These are phyloP conservation scores for Agrochola litura DNA, from an alignment of 2,888 invertebrate genomes.

Conservation along the genomic window DNA sequence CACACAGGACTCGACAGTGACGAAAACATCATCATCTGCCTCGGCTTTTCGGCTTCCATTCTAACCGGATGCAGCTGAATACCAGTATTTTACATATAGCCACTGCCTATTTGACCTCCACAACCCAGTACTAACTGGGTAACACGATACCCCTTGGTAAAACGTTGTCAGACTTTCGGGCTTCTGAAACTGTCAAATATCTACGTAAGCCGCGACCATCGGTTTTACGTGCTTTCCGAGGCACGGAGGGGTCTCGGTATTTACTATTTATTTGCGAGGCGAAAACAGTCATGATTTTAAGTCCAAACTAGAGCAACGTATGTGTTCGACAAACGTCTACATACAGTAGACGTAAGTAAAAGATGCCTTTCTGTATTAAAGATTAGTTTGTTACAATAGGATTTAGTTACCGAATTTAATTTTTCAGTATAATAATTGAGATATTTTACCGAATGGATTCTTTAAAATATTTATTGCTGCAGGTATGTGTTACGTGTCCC, in stretches of 20 bases:
- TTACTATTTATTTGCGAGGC: not conserved
- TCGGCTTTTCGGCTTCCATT: too few relatives aligned
- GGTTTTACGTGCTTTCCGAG: not conserved
- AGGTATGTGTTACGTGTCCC: not conserved
- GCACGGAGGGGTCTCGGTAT: not conserved
- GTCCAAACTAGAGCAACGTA: too few relatives aligned
- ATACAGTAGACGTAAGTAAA: not conserved
- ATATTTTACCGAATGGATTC: too few relatives aligned
- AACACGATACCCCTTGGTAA: not conserved
- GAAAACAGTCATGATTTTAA: not conserved
- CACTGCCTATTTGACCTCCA: not conserved
- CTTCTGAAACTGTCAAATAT: not conserved
- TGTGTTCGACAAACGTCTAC: not conserved
- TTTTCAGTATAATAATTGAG: too few relatives aligned
- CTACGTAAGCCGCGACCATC: not conserved
- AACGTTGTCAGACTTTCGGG: not conserved
- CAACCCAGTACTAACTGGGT: too few relatives aligned
- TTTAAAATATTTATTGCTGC: not conserved
- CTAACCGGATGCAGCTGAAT: too few relatives aligned
- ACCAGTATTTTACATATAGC: not conserved
- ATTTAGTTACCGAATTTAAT: not conserved
- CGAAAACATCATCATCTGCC: too few relatives aligned
- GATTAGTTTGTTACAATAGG: not conserved
- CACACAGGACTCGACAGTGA: too few relatives aligned
- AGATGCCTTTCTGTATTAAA: not conserved